phyloP scores from a whole-genome alignment of 2,888 invertebrate genomes.

The Ophonus ardosiacus region DNA sequence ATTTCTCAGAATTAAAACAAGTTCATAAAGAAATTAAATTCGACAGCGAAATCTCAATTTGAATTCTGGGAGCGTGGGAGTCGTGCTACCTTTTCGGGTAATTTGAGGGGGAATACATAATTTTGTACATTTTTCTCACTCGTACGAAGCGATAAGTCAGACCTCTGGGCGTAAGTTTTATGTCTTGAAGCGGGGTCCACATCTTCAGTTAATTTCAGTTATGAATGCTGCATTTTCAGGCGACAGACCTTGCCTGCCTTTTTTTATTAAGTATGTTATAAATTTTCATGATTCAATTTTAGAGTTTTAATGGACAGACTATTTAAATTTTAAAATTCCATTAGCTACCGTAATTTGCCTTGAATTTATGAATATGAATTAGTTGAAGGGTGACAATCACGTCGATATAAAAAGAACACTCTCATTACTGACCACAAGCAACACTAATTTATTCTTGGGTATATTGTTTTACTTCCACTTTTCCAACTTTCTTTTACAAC shows the following conservation, averaged over 20 bases:
- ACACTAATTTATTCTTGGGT: constrained; percentile 13
- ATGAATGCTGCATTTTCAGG: constrained; percentile 53
- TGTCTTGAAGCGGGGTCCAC: constrained; percentile 27
- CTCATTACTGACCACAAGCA: constrained; percentile 10
- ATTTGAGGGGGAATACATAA: constrained; percentile 45
- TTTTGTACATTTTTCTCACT: constrained; percentile 43
- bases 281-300: constrained; percentile 64
- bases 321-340: constrained; percentile 64
- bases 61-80: constrained; percentile 24
- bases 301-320: constrained; percentile 63
- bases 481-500: not conserved
- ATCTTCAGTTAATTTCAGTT: constrained; percentile 55
- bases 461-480: constrained; percentile 12
- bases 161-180: constrained; percentile 39
- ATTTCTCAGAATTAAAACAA: constrained; percentile 24
- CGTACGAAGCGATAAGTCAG: constrained; percentile 38
- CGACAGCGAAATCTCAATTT: constrained; percentile 40
- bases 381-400: constrained; percentile 59
- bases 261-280: constrained; percentile 63
- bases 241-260: constrained; percentile 50
- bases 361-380: constrained; percentile 64
- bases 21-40: constrained; percentile 44
- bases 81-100: constrained; percentile 16
- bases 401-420: constrained; percentile 46
- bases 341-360: constrained; percentile 62